Base-by-base conservation (phyloP, 2,113 vertebrate species). In the Pitta sordida region DNA sequence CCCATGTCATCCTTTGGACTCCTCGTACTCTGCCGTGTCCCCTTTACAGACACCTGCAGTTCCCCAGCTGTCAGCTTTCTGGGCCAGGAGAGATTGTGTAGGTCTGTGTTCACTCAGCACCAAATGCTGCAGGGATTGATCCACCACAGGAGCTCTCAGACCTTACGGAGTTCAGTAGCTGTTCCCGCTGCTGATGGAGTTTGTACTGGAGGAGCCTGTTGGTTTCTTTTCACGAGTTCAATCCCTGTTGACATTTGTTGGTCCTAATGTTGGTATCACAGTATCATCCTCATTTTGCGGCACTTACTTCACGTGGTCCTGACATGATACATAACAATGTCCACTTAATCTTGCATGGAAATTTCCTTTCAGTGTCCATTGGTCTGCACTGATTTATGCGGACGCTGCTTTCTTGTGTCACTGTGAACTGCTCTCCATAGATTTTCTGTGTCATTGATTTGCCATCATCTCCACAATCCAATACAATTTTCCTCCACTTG, bases 361-460 rank as follows among this genome's bases (percentile, higher is more conserved):
- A 94, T 93, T 96, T 79, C 53, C 64, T 73, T 85, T 86, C 71
- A 36, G n/a, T 34, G 52, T 65, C 90, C 86, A 37, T 67, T 91
- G 91, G 69, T 83, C 83, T 93, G 41, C 79, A 15, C 75, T 96
- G 96, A 96, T 96, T 96, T 96, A 93, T 93, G 91, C 2, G 16
- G 78, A 70, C 55, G 27, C 43, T 78, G 90, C 91, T 95, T 96
- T 91, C 94, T 93, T 27, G 63, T 96, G 94, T 95, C 95, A 80
- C 87, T 70, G 58, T 49, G 90, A 95, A 95, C 84, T 93, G 90
- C 87, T 94, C 82, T 94, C 93, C 91, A 96, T 86, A 94, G 93
- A 96, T 95, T 93, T 95, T 94, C 93, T 37, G 79, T 95, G 91
- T 95, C 95, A 95, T 96, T 95, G 95, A 95, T 96, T 95, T 94